Percentiles rank a stretch among this genome's conserved stretches.
These are phyloP conservation scores for Hydropsyche tenuis DNA, from an alignment of 1,140 invertebrate genomes.

Conservation along the genomic window DNA sequence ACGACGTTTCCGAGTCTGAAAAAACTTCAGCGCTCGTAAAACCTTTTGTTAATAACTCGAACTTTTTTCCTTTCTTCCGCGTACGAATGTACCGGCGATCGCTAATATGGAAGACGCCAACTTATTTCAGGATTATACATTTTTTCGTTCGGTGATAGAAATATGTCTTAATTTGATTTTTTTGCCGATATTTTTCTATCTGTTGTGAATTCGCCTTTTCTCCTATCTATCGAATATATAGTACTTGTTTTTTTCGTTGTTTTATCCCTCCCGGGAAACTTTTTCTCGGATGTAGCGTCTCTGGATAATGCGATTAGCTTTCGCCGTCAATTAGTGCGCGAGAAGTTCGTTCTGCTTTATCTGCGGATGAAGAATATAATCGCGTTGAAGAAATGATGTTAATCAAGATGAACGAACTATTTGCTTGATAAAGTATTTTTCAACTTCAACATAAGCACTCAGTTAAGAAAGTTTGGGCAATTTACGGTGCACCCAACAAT, in stretches of 20 bases:
- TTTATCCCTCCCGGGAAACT: neutral
- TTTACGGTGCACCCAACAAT: too few relatives aligned
- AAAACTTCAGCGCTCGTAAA: constrained; percentile 27
- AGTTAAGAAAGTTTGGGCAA: too few relatives aligned
- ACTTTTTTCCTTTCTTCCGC: neutral
- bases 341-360: constrained; percentile 17
- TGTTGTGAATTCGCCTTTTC: too few relatives aligned
- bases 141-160: constrained; percentile 1
- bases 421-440: too few relatives aligned
- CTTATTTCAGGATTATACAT: neutral
- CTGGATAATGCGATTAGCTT: constrained; percentile 18
- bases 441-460: too few relatives aligned
- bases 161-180: constrained; percentile 24
- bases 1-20: constrained; percentile 8
- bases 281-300: constrained; percentile 2
- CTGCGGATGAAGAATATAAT: constrained; percentile 18
- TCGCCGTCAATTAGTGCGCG: constrained; percentile 17
- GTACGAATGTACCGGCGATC: neutral
- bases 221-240: neutral
- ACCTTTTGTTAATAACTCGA: constrained; percentile 34
- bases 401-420: neutral
- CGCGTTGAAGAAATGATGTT: constrained; percentile 1
- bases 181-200: neutral
- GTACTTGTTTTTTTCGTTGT: neutral
- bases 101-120: neutral